Conservation (phyloP, 1,140 invertebrate genomes). For the Hormaphis cornu region DNA sequence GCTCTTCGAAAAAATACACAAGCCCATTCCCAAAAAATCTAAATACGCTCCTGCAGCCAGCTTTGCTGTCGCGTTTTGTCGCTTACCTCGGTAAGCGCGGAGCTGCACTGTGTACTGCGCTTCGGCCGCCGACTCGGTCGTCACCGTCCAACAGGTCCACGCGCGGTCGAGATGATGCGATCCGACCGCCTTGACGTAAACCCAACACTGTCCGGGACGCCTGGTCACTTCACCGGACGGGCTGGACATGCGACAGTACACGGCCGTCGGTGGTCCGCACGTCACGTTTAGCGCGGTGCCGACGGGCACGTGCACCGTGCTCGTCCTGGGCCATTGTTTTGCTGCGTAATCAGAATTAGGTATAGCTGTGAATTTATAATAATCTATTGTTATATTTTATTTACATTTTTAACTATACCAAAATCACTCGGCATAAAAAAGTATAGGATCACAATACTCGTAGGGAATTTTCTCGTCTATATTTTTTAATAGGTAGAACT, state of each 20-base stretch:
- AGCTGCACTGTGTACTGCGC: neutral
- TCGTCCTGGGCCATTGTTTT: neutral
- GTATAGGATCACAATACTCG: too few species aligned
- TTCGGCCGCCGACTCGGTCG: constrained; percentile 12
- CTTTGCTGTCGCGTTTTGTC: too few species aligned
- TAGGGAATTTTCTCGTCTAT: too few species aligned
- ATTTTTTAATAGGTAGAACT: too few species aligned
- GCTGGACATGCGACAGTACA: constrained; percentile 1
- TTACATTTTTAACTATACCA: too few species aligned
- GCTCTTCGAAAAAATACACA: too few species aligned
- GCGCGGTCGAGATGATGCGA: constrained; percentile 1
- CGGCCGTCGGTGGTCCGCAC: neutral
- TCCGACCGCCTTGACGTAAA: neutral
- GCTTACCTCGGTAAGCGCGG: constrained; percentile 7
- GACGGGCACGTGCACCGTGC: neutral
- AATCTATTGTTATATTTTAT: too few species aligned
- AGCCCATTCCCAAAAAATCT: too few species aligned
- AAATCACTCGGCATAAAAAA: too few species aligned
- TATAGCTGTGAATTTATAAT: too few species aligned
- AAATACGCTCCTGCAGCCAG: too few species aligned
- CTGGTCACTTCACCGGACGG: neutral
- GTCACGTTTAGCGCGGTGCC: constrained; percentile 1
- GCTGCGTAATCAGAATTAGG: neutral
- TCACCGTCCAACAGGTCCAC: constrained; percentile 20
- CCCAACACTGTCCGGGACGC: neutral